phyloP scores from a whole-genome alignment of 2,888 invertebrate species.

The Charanyca ferruginea region DNA sequence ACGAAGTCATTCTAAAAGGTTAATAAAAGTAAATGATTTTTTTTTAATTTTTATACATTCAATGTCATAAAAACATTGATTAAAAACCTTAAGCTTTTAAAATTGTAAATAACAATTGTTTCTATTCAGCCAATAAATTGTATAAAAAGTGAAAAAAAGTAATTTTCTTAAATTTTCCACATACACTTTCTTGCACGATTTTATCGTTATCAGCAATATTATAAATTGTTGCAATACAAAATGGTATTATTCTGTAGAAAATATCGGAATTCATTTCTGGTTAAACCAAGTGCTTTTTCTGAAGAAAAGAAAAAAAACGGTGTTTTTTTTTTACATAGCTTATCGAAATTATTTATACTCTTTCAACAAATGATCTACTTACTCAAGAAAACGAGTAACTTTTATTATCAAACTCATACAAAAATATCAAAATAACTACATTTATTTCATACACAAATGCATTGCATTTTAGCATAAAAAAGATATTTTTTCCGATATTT shows the following conservation, averaged over 20 bases:
- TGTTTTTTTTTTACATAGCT: not conserved
- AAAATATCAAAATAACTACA: not conserved
- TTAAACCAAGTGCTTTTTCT: not conserved
- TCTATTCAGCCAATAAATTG: too few species aligned
- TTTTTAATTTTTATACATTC: too few species aligned
- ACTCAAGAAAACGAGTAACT: constrained; percentile 7
- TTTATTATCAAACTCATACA: not conserved
- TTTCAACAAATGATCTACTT: not conserved
- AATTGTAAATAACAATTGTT: too few species aligned
- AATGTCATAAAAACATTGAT: too few species aligned
- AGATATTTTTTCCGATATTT: too few species aligned
- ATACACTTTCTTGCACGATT: not conserved
- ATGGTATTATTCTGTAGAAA: not conserved
- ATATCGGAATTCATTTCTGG: not conserved
- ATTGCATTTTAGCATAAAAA: constrained; percentile 1
- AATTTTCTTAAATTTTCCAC: not conserved
- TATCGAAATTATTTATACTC: constrained; percentile 3
- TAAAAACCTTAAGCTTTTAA: not conserved
- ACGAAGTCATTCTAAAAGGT: too few species aligned
- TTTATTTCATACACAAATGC: not conserved
- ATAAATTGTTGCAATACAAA: not conserved
- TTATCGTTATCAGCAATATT: not conserved
- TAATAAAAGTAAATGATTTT: too few species aligned
- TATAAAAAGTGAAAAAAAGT: not conserved
- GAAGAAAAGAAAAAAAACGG: not conserved